phyloP scores from a whole-genome alignment of 2,888 invertebrate genomes.

The Papilio elwesi region DNA sequence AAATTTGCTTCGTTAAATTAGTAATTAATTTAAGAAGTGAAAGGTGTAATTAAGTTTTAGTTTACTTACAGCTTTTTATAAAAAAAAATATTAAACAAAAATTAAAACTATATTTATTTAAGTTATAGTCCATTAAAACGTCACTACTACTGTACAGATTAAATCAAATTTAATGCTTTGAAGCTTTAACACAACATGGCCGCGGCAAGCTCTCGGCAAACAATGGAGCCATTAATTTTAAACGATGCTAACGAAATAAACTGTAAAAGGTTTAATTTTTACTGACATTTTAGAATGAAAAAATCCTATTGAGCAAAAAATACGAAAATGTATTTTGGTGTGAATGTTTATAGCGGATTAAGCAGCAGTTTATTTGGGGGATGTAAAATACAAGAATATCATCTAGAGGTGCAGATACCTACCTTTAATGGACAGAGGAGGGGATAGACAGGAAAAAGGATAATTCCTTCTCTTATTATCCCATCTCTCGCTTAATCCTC shows the following conservation, averaged over 20 bases:
- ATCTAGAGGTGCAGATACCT: too few species aligned
- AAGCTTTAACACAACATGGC: conserved; percentile 16
- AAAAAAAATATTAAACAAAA: not conserved
- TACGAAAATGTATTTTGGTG: not conserved
- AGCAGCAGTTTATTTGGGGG: too few species aligned
- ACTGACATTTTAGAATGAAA: not conserved
- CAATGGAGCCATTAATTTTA: conserved; percentile 7
- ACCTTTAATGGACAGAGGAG: too few species aligned
- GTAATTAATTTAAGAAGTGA: too few species aligned
- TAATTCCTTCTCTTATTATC: too few species aligned
- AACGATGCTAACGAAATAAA: conserved; percentile 3
- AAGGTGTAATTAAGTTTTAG: too few species aligned
- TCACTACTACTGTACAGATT: not conserved
- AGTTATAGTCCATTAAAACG: conserved; percentile 5
- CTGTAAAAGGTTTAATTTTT: not conserved
- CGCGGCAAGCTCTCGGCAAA: conserved; percentile 9
- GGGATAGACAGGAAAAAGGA: too few species aligned
- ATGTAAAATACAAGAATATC: too few species aligned
- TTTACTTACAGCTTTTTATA: too few species aligned
- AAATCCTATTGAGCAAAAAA: not conserved
- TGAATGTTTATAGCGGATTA: too few species aligned
- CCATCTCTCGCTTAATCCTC: too few species aligned
- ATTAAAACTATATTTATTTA: not conserved
- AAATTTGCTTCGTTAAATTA: too few species aligned
- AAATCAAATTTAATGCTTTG: conserved; percentile 10